Conservation (phyloP, 1,140 invertebrate species). For the Carposina sasakii region DNA sequence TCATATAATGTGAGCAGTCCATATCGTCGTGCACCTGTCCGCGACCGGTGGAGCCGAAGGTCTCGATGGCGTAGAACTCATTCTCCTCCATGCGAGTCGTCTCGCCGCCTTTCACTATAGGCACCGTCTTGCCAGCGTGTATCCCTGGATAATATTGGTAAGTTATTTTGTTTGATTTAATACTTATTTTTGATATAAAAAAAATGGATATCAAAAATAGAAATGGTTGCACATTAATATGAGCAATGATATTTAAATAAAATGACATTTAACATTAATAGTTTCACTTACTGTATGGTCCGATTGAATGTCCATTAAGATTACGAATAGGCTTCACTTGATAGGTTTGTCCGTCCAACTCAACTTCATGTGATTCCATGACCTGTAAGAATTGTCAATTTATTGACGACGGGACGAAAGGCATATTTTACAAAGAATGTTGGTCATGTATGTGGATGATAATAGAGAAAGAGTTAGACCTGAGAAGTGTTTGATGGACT, state of each 20-base stretch:
- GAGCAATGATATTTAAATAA: too few relatives aligned
- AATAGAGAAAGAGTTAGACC: too few relatives aligned
- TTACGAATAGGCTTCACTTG: slow-evolving; percentile 98
- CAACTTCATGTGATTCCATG: slow-evolving; percentile 99
- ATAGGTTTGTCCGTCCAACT: slow-evolving; percentile 97
- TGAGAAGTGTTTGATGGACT: too few relatives aligned
- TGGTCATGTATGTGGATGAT: too few relatives aligned
- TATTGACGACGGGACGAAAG: too few relatives aligned
- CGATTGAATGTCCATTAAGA: slow-evolving; percentile 98
- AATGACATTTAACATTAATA: neutral
- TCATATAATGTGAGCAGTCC: slow-evolving; percentile 99
- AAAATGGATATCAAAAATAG: too few relatives aligned
- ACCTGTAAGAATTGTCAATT: slow-evolving; percentile 49
- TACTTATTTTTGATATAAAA: too few relatives aligned
- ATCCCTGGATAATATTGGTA: slow-evolving; percentile 77
- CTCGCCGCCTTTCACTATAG: slow-evolving; percentile 99
- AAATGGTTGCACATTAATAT: too few relatives aligned
- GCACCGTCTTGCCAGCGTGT: slow-evolving; percentile 99
- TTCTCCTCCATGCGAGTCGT: slow-evolving; percentile 98
- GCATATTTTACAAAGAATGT: too few relatives aligned
- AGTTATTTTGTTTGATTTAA: too few relatives aligned
- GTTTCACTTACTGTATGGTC: slow-evolving; percentile 87
- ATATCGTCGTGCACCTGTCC: slow-evolving; percentile 99
- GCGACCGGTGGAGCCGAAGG: slow-evolving; percentile 98
- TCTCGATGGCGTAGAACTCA: slow-evolving; percentile 99